phyloP scores from a whole-genome alignment of 2,797 vertebrate genomes.

The Micromesistius poutassou region DNA sequence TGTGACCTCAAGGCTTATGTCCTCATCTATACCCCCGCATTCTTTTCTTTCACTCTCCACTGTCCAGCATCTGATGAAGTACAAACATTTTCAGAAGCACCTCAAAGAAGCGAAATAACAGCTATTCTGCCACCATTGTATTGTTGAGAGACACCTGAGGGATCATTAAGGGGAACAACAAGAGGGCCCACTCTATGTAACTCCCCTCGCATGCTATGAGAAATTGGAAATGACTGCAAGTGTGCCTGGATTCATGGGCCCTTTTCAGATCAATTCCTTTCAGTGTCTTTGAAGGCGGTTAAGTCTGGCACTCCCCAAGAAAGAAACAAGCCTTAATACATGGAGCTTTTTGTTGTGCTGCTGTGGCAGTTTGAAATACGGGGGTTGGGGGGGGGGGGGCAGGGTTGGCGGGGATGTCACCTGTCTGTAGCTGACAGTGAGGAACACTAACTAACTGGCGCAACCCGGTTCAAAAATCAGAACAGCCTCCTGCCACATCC shows the following conservation, averaged over 20 bases:
- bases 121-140: not conserved
- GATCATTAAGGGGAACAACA: conserved; percentile 28
- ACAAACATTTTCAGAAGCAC: not conserved
- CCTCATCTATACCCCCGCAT: not conserved
- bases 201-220: conserved; percentile 25
- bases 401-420: conserved; percentile 42
- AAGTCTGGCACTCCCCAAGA: conserved; percentile 26
- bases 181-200: conserved; percentile 20
- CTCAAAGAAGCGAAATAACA: not conserved
- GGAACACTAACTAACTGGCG: conserved; percentile 38
- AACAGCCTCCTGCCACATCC: conserved; percentile 48
- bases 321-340: conserved; percentile 20
- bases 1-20: not conserved
- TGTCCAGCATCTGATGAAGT: not conserved
- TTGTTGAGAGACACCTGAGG: conserved; percentile 15
- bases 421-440: conserved; percentile 43
- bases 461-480: conserved; percentile 16
- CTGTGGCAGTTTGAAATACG: conserved; percentile 50
- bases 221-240: conserved; percentile 38
- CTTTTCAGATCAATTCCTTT: conserved; percentile 38
- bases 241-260: conserved; percentile 34
- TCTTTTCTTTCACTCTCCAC: not conserved
- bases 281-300: conserved; percentile 35
- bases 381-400: not conserved
- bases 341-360: conserved; percentile 48